phyloP scores from a whole-genome alignment of 2,113 vertebrate species.

The Sialia sialis region DNA sequence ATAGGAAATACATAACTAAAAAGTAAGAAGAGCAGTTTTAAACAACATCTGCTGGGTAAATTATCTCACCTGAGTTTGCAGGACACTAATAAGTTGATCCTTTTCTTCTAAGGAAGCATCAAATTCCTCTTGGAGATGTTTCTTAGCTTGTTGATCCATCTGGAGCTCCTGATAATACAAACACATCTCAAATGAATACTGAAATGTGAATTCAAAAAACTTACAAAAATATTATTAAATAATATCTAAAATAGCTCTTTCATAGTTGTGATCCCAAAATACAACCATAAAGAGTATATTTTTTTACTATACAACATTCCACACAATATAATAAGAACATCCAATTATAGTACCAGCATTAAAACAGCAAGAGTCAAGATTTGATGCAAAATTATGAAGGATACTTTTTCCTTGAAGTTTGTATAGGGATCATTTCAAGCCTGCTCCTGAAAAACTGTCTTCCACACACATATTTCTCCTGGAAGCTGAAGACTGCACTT shows the following conservation, averaged over 20 bases:
- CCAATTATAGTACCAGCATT: neutral
- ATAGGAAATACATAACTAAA: neutral
- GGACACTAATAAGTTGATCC: constrained; percentile 92
- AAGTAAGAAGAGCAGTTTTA: neutral
- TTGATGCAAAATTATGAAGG: neutral
- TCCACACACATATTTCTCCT: neutral
- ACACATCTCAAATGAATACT: neutral
- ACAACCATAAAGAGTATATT: neutral
- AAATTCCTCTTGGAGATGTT: constrained; percentile 97
- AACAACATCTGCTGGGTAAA: neutral
- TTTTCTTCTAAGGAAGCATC: constrained; percentile 94
- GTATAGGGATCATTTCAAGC: neutral
- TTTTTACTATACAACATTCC: neutral
- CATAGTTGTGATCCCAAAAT: neutral
- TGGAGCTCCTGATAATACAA: constrained; percentile 84
- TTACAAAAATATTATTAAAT: neutral
- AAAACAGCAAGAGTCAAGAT: neutral
- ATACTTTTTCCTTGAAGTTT: neutral
- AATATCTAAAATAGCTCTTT: neutral
- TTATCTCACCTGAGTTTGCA: constrained; percentile 88
- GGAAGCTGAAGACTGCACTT: neutral
- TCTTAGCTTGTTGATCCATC: constrained; percentile 97
- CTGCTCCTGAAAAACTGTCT: neutral
- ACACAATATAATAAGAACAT: neutral
- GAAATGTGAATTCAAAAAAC: neutral